Percentiles rank a stretch among this genome's conserved stretches.
Evolutionary conservation across 2,797 vertebrate genomes (phyloP).

Genomic region (Nothura maculosa): DNA sequence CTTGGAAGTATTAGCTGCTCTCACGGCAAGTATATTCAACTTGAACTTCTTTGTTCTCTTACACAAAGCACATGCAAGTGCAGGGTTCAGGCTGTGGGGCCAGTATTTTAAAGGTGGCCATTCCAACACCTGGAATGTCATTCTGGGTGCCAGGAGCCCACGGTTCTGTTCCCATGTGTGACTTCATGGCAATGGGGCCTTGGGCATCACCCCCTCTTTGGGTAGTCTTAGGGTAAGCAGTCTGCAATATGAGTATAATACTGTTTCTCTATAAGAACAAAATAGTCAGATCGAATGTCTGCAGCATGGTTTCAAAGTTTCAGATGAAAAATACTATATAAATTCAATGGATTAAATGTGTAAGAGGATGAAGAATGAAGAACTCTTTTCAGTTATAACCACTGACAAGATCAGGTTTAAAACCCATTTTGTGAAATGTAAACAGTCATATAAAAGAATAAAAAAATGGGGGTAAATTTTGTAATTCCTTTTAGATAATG

Average conservation of each 20-base stretch:
- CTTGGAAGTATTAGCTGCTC: background rate
- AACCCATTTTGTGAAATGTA: background rate
- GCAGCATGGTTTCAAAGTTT: background rate
- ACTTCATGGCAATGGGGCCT: background rate
- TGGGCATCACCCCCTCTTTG: background rate
- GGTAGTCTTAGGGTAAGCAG: background rate
- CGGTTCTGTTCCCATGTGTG: background rate
- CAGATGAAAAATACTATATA: background rate
- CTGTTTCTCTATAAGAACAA: background rate
- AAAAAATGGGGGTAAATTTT: background rate
- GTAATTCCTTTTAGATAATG: background rate
- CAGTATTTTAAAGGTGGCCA: background rate
- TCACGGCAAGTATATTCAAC: background rate
- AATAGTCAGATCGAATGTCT: background rate
- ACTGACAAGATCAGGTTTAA: background rate
- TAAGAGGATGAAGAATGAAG: background rate
- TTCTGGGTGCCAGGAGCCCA: background rate
- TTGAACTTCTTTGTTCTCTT: constrained; percentile 29
- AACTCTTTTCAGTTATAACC: background rate
- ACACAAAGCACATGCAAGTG: constrained; percentile 25
- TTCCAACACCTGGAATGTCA: background rate
- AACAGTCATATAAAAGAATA: background rate
- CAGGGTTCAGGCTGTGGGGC: background rate
- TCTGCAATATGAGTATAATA: background rate
- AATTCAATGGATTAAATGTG: background rate